Percentiles rank a stretch among this genome's conserved stretches.
phyloP scores from a whole-genome alignment of 2,797 vertebrate genomes.

The Capromys pilorides region DNA sequence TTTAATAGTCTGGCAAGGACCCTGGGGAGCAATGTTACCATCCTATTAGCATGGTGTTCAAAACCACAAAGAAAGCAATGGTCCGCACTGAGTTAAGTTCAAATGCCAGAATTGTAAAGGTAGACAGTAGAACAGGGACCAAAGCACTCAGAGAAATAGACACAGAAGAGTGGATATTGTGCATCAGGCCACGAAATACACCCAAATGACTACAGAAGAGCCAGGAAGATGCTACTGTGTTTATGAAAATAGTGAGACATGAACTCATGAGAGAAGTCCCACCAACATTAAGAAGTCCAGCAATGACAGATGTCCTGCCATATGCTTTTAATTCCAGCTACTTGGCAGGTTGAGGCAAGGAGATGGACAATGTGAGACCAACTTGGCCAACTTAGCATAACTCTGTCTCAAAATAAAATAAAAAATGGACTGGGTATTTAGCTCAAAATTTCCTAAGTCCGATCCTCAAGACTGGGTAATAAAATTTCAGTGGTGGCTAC shows the following conservation, averaged over 20 bases:
- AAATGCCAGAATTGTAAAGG: neutral
- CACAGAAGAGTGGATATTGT: neutral
- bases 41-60: neutral
- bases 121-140: neutral
- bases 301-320: neutral
- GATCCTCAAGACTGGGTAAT: neutral
- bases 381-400: neutral
- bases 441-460: neutral
- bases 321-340: neutral
- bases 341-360: neutral
- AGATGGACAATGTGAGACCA: neutral
- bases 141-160: neutral
- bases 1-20: neutral
- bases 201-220: neutral
- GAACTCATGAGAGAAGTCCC: neutral
- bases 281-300: neutral
- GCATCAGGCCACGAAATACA: neutral
- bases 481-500: neutral
- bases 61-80: neutral
- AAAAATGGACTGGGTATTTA: neutral
- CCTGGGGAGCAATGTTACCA: neutral
- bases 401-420: neutral
- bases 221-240: neutral
- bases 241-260: neutral
- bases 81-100: neutral